Conservation (phyloP, 2,888 invertebrate genomes). For the Diarsia rubi region DNA sequence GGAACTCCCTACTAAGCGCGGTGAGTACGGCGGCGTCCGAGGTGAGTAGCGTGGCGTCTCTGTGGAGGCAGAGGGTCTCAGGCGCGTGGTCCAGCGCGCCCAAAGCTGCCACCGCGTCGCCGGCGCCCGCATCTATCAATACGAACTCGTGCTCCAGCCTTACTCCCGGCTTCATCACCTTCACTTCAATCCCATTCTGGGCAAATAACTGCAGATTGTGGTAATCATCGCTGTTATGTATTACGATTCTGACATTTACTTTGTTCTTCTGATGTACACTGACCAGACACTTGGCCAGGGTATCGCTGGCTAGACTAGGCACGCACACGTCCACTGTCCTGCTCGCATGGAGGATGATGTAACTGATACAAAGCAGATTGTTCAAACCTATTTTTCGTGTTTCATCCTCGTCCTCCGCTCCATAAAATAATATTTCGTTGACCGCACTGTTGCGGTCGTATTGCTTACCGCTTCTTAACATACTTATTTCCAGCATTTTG, state of each 20-base stretch:
- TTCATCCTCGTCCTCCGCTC: slow-evolving; percentile 71
- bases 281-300: slow-evolving; percentile 76
- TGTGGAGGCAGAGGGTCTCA: slow-evolving; percentile 72
- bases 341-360: slow-evolving; percentile 77
- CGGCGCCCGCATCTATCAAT: slow-evolving; percentile 74
- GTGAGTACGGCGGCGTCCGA: slow-evolving; percentile 74
- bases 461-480: slow-evolving; percentile 52
- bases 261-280: slow-evolving; percentile 71
- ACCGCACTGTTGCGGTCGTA: slow-evolving; percentile 67
- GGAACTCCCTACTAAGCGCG: slow-evolving; percentile 78
- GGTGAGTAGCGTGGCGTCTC: slow-evolving; percentile 77
- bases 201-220: slow-evolving; percentile 69
- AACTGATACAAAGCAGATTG: slow-evolving; percentile 80
- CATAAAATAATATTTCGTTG: slow-evolving; percentile 82
- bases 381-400: slow-evolving; percentile 74
- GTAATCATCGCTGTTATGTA: slow-evolving; percentile 74
- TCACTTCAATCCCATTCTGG: slow-evolving; percentile 77
- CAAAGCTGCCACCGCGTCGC: slow-evolving; percentile 76
- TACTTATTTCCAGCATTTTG: slow-evolving; percentile 40
- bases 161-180: slow-evolving; percentile 72
- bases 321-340: slow-evolving; percentile 79
- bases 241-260: slow-evolving; percentile 73
- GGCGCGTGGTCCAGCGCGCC: slow-evolving; percentile 79
- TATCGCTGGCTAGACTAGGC: slow-evolving; percentile 77
- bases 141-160: slow-evolving; percentile 80